Evolutionary conservation across 2,113 vertebrate genomes (phyloP).

Genomic region (Terrapene triunguis): DNA sequence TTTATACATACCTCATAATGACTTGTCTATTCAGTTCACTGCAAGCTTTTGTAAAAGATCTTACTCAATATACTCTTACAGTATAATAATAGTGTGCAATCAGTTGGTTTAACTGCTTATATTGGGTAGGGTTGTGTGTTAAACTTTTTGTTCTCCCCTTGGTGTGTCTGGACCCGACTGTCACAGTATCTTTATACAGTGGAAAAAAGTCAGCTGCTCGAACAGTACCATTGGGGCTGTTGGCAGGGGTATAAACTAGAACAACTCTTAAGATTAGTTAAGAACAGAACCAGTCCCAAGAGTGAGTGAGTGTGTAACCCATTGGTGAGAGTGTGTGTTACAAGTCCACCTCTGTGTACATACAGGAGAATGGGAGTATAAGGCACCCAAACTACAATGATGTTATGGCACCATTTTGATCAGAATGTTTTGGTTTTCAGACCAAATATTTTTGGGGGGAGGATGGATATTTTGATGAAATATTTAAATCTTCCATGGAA

Average conservation of each 20-base stretch:
- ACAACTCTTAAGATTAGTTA: not conserved
- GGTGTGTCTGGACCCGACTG: not conserved
- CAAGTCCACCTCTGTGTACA: not conserved
- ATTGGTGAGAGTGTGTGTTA: not conserved
- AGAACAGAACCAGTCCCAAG: not conserved
- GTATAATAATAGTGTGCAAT: not conserved
- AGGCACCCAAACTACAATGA: not conserved
- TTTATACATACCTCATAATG: too few relatives aligned
- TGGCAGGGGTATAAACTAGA: not conserved
- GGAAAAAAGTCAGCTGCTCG: not conserved
- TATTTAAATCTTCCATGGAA: not conserved
- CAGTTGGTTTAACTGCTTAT: not conserved
- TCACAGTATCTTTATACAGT: not conserved
- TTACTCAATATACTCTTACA: too few relatives aligned
- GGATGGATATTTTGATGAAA: not conserved
- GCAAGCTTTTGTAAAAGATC: too few relatives aligned
- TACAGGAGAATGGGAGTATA: not conserved
- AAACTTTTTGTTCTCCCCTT: not conserved
- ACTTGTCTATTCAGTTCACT: too few relatives aligned
- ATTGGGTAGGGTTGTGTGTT: not conserved
- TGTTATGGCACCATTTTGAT: not conserved
- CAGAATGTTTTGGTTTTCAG: not conserved
- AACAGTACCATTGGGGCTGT: not conserved
- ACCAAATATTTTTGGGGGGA: not conserved
- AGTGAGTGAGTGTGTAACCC: not conserved